These are phyloP conservation scores for Botia almorhae DNA, from an alignment of 2,797 vertebrate genomes.

Conservation along the genomic window DNA sequence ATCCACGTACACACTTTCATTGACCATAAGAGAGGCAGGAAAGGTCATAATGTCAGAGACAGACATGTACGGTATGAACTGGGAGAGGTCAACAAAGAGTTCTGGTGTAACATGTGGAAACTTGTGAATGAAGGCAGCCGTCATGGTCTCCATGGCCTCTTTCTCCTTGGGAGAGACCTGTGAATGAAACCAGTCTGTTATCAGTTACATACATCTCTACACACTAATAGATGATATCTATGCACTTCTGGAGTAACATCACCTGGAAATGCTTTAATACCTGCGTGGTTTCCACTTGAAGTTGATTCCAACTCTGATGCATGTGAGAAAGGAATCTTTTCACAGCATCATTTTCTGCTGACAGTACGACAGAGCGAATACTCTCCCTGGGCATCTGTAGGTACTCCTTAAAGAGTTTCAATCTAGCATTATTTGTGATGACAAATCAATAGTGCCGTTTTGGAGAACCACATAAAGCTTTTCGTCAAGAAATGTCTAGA, in stretches of 20 bases:
- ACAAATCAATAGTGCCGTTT: not conserved
- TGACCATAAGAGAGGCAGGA: constrained; percentile 85
- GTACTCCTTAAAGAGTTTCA: constrained; percentile 77
- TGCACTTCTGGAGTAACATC: not conserved
- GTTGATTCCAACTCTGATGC: constrained; percentile 84
- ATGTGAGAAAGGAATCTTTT: constrained; percentile 85
- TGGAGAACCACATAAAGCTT: not conserved
- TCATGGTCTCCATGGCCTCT: constrained; percentile 86
- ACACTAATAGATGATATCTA: not conserved
- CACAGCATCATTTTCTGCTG: constrained; percentile 83
- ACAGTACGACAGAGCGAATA: constrained; percentile 85
- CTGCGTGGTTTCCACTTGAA: constrained; percentile 82
- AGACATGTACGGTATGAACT: constrained; percentile 91
- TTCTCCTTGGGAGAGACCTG: constrained; percentile 84
- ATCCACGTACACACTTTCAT: constrained; percentile 87
- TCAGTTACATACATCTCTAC: not conserved
- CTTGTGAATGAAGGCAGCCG: constrained; percentile 85
- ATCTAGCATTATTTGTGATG: not conserved
- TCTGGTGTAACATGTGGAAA: constrained; percentile 87
- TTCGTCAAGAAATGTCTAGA: not conserved
- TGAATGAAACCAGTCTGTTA: constrained; percentile 47
- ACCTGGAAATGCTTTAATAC: constrained; percentile 54
- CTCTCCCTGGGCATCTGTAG: constrained; percentile 85
- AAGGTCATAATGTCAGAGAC: constrained; percentile 89
- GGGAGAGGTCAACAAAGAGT: constrained; percentile 88